A percentile compares a stretch with the other conserved stretches of the same genome.
phyloP scores from a whole-genome alignment of 2,888 invertebrate species.

The Amblyjoppa fuscipennis region DNA sequence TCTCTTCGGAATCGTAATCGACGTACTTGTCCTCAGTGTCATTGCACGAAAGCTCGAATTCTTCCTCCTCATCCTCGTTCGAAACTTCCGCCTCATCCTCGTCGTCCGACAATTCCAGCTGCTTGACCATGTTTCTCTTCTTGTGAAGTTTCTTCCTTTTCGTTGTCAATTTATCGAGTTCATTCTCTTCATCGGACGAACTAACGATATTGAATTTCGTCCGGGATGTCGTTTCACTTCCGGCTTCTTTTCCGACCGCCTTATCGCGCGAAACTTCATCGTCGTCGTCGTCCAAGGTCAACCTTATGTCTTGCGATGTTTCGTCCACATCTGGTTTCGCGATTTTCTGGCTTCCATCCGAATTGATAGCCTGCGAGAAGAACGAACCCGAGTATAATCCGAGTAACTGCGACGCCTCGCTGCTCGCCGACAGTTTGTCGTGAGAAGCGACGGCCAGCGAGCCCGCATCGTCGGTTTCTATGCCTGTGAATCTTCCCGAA shows the following conservation, averaged over 20 bases:
- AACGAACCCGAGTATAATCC: slow-evolving; percentile 87
- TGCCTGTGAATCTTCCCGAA: slow-evolving; percentile 83
- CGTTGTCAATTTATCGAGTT: slow-evolving; percentile 54
- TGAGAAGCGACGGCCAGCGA: slow-evolving; percentile 42
- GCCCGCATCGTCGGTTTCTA: slow-evolving; percentile 35
- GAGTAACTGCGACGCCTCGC: slow-evolving; percentile 75
- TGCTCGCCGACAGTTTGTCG: not conserved
- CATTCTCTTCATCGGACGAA: slow-evolving; percentile 83
- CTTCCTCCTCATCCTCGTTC: slow-evolving; percentile 83
- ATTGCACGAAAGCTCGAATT: slow-evolving; percentile 66
- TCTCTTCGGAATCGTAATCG: slow-evolving; percentile 95
- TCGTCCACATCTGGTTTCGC: slow-evolving; percentile 69
- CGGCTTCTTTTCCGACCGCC: slow-evolving; percentile 3
- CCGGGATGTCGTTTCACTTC: slow-evolving; percentile 78
- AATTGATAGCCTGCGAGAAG: slow-evolving; percentile 81
- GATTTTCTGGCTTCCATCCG: slow-evolving; percentile 61
- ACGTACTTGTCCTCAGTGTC: slow-evolving; percentile 85
- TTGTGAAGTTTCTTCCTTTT: slow-evolving; percentile 57
- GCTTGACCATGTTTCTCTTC: slow-evolving; percentile 74
- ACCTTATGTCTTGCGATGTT: slow-evolving; percentile 74
- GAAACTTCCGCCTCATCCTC: slow-evolving; percentile 75
- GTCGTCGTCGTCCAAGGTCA: slow-evolving; percentile 77
- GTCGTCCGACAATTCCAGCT: slow-evolving; percentile 80
- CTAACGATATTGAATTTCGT: slow-evolving; percentile 73
- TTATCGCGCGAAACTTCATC: slow-evolving; percentile 76